Evolutionary conservation across 2,888 invertebrate genomes (phyloP), one percentile per base, ranked within the genome.

Genomic region (Helicoverpa assulta): DNA sequence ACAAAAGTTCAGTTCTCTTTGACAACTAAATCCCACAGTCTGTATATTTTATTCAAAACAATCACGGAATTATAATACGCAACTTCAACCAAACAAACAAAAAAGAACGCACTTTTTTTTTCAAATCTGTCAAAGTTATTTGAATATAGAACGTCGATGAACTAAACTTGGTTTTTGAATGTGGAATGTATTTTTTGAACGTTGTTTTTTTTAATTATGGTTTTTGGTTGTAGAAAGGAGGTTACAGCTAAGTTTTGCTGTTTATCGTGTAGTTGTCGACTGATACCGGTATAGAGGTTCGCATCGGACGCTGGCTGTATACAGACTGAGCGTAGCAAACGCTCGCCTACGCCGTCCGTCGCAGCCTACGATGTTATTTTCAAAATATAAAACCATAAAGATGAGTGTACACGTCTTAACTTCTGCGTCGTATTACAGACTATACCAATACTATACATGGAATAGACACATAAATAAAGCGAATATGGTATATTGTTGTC

Each of bases 291-390:
- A 73, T 59, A 67, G 76, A 67, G 84, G 90, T 89, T 86, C 87
- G 85, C 81, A 77, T 83, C 82, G 83, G 70, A 63, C 85, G 89
- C 83, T 80, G 62, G 88, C 84, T 86, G 81, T 80, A 66, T 82
- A 80, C 78, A 73, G 83, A 89, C 87, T 88, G 90, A 88, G 81
- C 78, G 80, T 59, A 51, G 69, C 63, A 52, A 70, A 63, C 72
- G 81, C 65, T 67, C 78, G 76, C 66, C 77, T 73, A 75, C 76
- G 67, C 67, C 63, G 60, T 60, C 60, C 53, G 62, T 58, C 66
- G 73, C 60, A 73, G 56, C 70, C 76, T 74, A 70, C 76, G 71
- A 64, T 80, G 73, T 73, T 82, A 81, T 81, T 81, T 70, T 67
- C 74, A 80, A 81, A 84, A 75, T 74, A 37, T 75, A 63, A 62